Evolutionary conservation across 1,140 invertebrate species (phyloP).

Genomic region (Microplitis demolitor): DNA sequence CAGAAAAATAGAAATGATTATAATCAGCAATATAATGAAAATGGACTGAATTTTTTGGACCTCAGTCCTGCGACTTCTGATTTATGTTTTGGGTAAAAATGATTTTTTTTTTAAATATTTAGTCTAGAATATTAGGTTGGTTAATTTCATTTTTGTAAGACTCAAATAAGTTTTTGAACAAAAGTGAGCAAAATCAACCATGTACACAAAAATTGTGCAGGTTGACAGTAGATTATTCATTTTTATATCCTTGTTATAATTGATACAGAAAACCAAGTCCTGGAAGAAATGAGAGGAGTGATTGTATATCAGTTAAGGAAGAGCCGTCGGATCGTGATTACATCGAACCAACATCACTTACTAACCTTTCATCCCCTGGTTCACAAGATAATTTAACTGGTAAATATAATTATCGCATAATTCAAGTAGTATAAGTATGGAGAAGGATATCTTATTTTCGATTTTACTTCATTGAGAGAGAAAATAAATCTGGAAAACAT

Average conservation of each 20-base stretch:
- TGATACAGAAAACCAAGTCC: slow-evolving; percentile 37
- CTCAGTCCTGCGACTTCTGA: slow-evolving; percentile 33
- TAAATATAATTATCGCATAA: slow-evolving; percentile 29
- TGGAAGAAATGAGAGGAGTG: slow-evolving; percentile 30
- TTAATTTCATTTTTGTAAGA: too few relatives aligned
- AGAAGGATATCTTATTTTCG: too few relatives aligned
- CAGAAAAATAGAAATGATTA: slow-evolving; percentile 34
- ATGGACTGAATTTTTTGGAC: slow-evolving; percentile 39
- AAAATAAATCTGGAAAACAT: too few relatives aligned
- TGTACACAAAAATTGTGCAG: too few relatives aligned
- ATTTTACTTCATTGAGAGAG: too few relatives aligned
- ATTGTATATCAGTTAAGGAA: slow-evolving; percentile 45
- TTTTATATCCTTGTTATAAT: not conserved
- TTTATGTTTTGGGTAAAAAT: slow-evolving; percentile 38
- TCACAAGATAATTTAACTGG: slow-evolving; percentile 37
- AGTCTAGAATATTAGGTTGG: too few relatives aligned
- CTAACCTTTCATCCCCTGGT: slow-evolving; percentile 35
- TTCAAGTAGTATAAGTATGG: too few relatives aligned
- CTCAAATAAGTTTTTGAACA: too few relatives aligned
- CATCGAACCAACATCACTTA: slow-evolving; percentile 37
- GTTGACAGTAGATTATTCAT: too few relatives aligned
- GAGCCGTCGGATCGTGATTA: slow-evolving; percentile 48
- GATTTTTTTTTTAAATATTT: not conserved
- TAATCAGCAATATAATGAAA: slow-evolving; percentile 36
- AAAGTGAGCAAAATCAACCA: too few relatives aligned